Base-by-base conservation (phyloP, 2,113 vertebrate species). In the Gallinago jamesoni region DNA sequence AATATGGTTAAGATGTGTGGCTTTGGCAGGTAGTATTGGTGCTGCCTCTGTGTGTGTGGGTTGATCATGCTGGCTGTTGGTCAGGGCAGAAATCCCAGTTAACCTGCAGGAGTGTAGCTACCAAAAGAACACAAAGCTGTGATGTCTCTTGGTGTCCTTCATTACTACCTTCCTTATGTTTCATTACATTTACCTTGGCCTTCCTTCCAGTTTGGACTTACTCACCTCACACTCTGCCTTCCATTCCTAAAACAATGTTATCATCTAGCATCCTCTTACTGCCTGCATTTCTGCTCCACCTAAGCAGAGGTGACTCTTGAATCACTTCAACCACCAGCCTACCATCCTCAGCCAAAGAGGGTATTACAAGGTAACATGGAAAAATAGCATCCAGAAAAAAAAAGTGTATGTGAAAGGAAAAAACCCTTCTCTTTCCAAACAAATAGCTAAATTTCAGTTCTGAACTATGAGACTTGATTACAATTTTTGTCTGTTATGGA, bases 31-130 rank as follows among this genome's bases (percentile, higher is more conserved):
- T 11, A 53, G 10, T 10, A 68, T 28, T 18, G 41, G 6, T 53
- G 8, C 25, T 53, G 23, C 35, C 47, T 33, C 0, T 39, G 3
- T 33, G 10, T 27, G 7, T 6, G 15, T 0, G 7, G 5, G 5
- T 13, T 78, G 53, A 14, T n/a, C 15, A 18, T 35, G 7, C 3
- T 81, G 80, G 17, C 18, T 86, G 37, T 33, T 55, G 16, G 8
- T 31, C 28, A 77, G 52, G 9, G 10, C 3, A 7, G 10, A 39
- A 90, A 55, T 45, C 31, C 25, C 47, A 64, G 7, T 56, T 37
- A 21, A 28, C 8, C 21, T 43, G 28, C 11, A 27, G 16, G 27
- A 89, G 14, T 79, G 37, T 27, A 59, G 25, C 10, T 59, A 28
- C 19, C 18, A 47, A 47, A 47, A 20, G 9, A 47, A 14, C 23